Base-by-base conservation (phyloP, 2,797 vertebrate genomes). In the Scleropages formosus region DNA sequence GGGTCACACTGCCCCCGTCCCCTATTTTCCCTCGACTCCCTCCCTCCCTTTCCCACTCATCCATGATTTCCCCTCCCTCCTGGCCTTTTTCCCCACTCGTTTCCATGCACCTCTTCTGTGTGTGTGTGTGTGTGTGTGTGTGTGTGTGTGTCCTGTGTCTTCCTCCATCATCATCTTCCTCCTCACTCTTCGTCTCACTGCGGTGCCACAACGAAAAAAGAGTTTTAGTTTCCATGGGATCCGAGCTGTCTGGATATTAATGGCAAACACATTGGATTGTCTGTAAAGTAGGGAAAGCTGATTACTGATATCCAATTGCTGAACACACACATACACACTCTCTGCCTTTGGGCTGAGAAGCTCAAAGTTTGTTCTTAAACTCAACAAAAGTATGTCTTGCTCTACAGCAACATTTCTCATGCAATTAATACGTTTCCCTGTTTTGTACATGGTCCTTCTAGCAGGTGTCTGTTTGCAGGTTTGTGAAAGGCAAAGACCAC, bases 271-370 rank as follows among this genome's bases (percentile, higher is more conserved):
- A 89, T 85, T 91, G 86, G n/a, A 60, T 74, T 78, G 80, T 77
- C 83, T 87, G 87, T 87, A 87, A 88, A 88, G 88, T 86, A 82
- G 89, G 77, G 85, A 88, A 91, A 91, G 91, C 92, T 92, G 89
- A 93, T 92, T 87, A 90, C 89, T 88, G 87, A 84, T 88, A 91
- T 93, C 88, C 87, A 85, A 89, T 92, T 91, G 90, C 90, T 82
- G 79, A 85, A 85, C 53, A 66, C 76, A 60, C 72, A 73, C 79
- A 77, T 60, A 73, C 66, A 71, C 74, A 75, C 76, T 72, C 75
- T n/a, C n/a, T n/a, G n/a, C n/a, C n/a, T n/a, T n/a, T n/a, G n/a
- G n/a, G n/a, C n/a, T n/a, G n/a, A n/a, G n/a, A n/a, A n/a, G n/a
- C n/a, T n/a, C n/a, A n/a, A n/a, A n/a, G n/a, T n/a, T n/a, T n/a